A percentile compares a stretch with the other conserved stretches of the same genome.
Conservation (phyloP, 2,797 vertebrate genomes). For the Sarcoramphus papa region DNA sequence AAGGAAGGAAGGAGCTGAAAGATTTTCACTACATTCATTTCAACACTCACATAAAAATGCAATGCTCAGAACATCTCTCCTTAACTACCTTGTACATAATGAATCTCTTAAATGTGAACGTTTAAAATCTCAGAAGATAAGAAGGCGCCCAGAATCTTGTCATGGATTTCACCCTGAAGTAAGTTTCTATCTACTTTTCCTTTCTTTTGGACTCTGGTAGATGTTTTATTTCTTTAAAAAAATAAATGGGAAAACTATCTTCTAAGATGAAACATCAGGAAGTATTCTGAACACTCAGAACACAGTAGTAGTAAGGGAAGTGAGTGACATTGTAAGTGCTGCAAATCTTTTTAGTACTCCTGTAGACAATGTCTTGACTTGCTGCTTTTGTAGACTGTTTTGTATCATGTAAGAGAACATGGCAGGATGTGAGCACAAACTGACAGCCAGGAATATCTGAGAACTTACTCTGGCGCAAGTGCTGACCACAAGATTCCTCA, state of each 20-base stretch:
- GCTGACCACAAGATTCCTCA: neutral
- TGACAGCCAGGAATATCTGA: neutral
- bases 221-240: neutral
- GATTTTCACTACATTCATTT: neutral
- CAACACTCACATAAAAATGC: neutral
- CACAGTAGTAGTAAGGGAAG: neutral
- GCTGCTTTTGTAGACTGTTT: neutral
- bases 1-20: neutral
- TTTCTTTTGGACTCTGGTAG: neutral
- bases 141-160: slow-evolving; percentile 93
- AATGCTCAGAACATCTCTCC: slow-evolving; percentile 38
- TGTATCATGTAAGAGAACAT: neutral
- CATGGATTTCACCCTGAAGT: slow-evolving; percentile 97
- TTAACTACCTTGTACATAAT: slow-evolving; percentile 90
- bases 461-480: neutral
- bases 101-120: slow-evolving; percentile 97
- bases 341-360: neutral
- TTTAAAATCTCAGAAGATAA: slow-evolving; percentile 94
- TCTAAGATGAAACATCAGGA: neutral
- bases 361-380: neutral
- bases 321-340: neutral
- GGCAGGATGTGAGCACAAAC: neutral
- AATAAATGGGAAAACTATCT: neutral
- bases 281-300: neutral
- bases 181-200: neutral